Conservation (phyloP, 2,888 invertebrate species). For the Hetaerina titia region DNA sequence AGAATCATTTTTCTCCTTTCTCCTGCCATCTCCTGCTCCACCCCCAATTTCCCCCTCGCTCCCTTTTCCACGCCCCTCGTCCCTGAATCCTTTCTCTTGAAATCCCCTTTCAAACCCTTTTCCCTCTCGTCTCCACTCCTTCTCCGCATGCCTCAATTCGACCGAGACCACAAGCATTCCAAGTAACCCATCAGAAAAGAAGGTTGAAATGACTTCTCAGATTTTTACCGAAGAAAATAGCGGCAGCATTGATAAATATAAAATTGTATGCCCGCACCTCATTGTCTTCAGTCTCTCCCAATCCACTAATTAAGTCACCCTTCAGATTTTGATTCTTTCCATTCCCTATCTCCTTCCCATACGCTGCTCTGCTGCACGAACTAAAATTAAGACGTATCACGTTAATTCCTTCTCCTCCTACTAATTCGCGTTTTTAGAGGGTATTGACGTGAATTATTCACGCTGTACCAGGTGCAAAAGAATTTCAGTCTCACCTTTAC, state of each 20-base stretch:
- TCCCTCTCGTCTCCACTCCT: not conserved
- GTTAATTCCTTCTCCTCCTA: too few relatives aligned
- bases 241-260: not conserved
- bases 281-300: not conserved
- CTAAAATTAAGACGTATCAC: too few relatives aligned
- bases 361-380: too few relatives aligned
- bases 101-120: not conserved
- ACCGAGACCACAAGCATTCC: not conserved
- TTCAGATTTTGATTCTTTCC: not conserved
- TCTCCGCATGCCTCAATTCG: not conserved
- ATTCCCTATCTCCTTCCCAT: not conserved
- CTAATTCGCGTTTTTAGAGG: too few relatives aligned
- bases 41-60: not conserved
- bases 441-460: too few relatives aligned
- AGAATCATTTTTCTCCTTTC: not conserved
- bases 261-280: not conserved
- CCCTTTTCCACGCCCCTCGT: not conserved
- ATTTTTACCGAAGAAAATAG: not conserved
- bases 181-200: not conserved
- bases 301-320: not conserved
- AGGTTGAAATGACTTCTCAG: not conserved
- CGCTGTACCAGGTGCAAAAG: too few relatives aligned
- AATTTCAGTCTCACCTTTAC: too few relatives aligned
- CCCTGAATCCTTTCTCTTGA: not conserved
- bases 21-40: not conserved